Conservation (phyloP, 2,113 vertebrate species). For the Pollachius pollachius region DNA sequence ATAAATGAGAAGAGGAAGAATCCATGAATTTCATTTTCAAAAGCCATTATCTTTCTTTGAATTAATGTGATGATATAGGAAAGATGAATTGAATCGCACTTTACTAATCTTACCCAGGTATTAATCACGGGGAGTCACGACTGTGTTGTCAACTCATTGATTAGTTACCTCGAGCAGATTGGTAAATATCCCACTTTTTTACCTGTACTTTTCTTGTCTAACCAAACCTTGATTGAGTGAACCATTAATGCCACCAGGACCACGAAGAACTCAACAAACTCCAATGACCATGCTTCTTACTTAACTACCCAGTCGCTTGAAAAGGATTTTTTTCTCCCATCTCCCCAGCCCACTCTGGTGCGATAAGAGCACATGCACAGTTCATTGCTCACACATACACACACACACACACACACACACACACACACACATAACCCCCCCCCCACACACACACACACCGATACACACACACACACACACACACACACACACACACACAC, state of each 20-base stretch:
- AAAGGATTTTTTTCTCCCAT: conserved; percentile 47
- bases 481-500: conserved; percentile 3
- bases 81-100: background rate
- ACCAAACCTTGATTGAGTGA: too few species aligned
- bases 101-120: conserved; percentile 13
- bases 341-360: conserved; percentile 43
- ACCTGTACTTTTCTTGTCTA: too few species aligned
- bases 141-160: conserved; percentile 48
- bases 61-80: background rate
- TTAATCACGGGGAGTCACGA: conserved; percentile 52
- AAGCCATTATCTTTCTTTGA: background rate
- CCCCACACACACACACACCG: background rate
- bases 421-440: too few species aligned
- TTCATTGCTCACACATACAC: conserved; percentile 40
- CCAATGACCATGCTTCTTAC: too few species aligned
- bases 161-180: conserved; percentile 56
- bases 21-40: background rate
- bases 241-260: too few species aligned
- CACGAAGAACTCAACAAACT: too few species aligned
- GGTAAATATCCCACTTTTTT: too few species aligned
- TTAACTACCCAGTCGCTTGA: too few species aligned
- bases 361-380: conserved; percentile 34
- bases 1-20: background rate
- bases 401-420: too few species aligned
- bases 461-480: background rate